Conservation (phyloP, 2,797 vertebrate genomes). For the Galagoides demidoff region DNA sequence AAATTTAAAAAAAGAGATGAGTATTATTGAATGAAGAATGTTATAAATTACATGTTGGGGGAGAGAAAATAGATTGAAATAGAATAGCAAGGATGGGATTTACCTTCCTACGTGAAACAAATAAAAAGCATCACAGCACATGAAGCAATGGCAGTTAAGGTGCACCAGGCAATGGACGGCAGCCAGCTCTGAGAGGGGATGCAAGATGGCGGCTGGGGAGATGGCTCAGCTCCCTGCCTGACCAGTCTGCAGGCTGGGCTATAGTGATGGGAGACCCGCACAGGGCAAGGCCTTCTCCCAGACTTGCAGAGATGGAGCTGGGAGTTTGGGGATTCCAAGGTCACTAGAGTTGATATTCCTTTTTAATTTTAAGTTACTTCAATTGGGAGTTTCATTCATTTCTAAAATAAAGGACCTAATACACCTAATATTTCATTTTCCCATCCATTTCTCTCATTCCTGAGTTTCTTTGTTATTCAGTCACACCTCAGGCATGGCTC, state of each 20-base stretch:
- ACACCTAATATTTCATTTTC: background rate
- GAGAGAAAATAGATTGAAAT: background rate
- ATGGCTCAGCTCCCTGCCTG: background rate
- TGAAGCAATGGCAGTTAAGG: background rate
- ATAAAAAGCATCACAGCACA: background rate
- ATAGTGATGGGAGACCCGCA: background rate
- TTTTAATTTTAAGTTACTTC: conserved; percentile 18
- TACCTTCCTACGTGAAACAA: background rate
- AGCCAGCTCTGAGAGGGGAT: background rate
- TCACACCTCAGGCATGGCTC: background rate
- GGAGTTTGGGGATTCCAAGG: background rate
- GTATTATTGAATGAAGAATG: background rate
- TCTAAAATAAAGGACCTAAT: background rate
- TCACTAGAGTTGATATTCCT: background rate
- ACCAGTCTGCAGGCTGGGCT: rapidly evolving
- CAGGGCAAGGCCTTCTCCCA: background rate
- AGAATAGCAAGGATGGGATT: background rate
- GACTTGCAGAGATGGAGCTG: background rate
- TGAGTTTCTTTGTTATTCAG: background rate
- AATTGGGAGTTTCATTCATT: conserved; percentile 20
- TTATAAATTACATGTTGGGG: background rate
- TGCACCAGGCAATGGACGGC: background rate
- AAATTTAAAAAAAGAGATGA: conserved; percentile 2
- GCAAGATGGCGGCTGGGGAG: background rate
- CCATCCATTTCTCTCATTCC: background rate